Conservation (phyloP, 2,113 vertebrate species). For the Tetrax tetrax region DNA sequence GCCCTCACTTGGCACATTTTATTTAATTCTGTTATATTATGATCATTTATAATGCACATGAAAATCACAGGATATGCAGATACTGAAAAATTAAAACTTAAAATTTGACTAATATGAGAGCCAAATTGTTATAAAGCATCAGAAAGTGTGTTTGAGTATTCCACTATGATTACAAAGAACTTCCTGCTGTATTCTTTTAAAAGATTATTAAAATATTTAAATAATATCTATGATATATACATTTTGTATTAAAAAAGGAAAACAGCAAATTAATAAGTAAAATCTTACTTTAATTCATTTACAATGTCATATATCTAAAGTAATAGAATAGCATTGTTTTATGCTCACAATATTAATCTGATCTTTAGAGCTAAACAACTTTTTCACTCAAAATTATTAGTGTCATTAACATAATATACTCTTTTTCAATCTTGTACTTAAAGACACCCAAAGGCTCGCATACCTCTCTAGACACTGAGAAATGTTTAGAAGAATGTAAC, state of each 20-base stretch:
- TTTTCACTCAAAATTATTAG: not conserved
- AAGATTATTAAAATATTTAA: not conserved
- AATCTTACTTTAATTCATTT: not conserved
- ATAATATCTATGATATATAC: not conserved
- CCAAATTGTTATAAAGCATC: not conserved
- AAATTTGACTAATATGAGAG: not conserved
- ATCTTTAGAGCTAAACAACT: not conserved
- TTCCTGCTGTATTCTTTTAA: not conserved
- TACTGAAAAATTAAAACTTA: not conserved
- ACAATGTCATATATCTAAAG: not conserved
- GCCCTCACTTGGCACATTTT: not conserved
- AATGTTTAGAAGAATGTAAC: not conserved
- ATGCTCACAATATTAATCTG: not conserved
- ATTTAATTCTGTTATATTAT: not conserved
- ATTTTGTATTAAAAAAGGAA: not conserved
- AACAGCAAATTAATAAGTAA: not conserved
- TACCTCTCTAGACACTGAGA: not conserved
- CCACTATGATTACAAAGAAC: not conserved
- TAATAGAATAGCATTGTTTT: not conserved
- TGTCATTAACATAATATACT: not conserved
- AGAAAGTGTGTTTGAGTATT: not conserved
- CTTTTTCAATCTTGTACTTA: not conserved
- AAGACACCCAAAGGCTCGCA: not conserved
- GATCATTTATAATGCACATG: not conserved
- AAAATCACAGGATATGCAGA: not conserved